Base-by-base conservation (phyloP, 2,888 invertebrate genomes). In the Ophioninae sp. region DNA sequence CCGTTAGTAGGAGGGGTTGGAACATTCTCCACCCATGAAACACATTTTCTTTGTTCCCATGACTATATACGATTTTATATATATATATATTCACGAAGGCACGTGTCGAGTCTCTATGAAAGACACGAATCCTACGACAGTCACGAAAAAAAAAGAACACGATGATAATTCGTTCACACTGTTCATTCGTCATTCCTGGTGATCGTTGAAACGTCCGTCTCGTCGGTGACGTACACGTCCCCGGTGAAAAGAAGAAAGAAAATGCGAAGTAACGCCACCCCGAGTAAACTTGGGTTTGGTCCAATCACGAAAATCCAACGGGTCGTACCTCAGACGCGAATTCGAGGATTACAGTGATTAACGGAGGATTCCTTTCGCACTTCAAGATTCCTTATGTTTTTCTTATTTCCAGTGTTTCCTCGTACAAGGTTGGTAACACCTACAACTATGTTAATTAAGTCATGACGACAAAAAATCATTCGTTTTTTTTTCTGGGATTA, bases 181-280 rank as follows among this genome's bases (percentile, higher is more conserved):
- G 59, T 72, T 72, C 59, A 72, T 72, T 72, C 59, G 59, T 72
- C 57, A 72, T 59, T 72, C 50, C 13, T 56, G 37, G 59, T 13
- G 70, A 59, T 72, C 59, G 70, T 59, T 39, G 20, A 20, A 72
- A 72, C 10, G 39, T 57, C 59, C 59, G 17, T 23, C 41, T 20
- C 70, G 70, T 72, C 50, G 59, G 13, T 59, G 70, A 37, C 39
- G 59, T 50, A 13, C 21, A 57, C 56, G 57, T 57, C 10, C n/a
- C 37, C 13, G 57, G 30, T n/a, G n/a, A 57, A 37, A 17, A 56
- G n/a, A 17, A 30, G 57, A 70, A 44, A 68, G 50, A 68, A 30
- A 30, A 30, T 30, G 2, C 30, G 30, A 30, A 30, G 30, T 30
- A 30, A 41, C 23, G 17, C 50, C 20, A 2, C 17, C 23, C 7